A percentile compares a stretch with the other conserved stretches of the same genome.
Evolutionary conservation across 2,888 invertebrate species (phyloP).

Genomic region (Agrotis exclamationis): DNA sequence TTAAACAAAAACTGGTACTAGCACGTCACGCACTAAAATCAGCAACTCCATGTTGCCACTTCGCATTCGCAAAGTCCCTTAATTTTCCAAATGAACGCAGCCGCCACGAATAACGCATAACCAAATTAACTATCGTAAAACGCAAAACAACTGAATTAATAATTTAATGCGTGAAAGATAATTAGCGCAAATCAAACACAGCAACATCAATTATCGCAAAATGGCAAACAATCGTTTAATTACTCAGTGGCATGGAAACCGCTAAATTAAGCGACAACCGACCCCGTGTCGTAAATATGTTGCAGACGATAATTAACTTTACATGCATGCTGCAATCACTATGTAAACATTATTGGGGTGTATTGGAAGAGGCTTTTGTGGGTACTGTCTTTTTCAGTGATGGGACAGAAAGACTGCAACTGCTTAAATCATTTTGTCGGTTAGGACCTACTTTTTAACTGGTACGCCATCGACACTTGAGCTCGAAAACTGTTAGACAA

Average conservation of each 20-base stretch:
- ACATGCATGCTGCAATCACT: conserved; percentile 62
- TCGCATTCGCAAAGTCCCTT: background rate
- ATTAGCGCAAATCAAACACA: conserved; percentile 89
- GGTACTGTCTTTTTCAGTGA: background rate
- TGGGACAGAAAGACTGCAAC: background rate
- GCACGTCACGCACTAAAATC: background rate
- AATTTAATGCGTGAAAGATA: conserved; percentile 85
- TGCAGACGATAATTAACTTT: conserved; percentile 78
- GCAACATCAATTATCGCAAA: conserved; percentile 88
- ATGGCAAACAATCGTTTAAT: conserved; percentile 90
- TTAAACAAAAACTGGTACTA: background rate
- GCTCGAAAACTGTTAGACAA: background rate
- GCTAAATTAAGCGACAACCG: conserved; percentile 84
- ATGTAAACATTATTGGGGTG: conserved; percentile 50
- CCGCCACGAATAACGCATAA: conserved; percentile 47
- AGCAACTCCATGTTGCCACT: background rate
- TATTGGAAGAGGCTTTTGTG: conserved; percentile 25
- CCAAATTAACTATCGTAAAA: conserved; percentile 68
- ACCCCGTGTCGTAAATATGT: conserved; percentile 79
- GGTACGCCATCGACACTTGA: too few species aligned
- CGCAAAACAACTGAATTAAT: conserved; percentile 74
- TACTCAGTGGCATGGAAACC: conserved; percentile 86
- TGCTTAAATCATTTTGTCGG: background rate
- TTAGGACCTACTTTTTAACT: background rate
- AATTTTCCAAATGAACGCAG: conserved; percentile 40